A percentile compares a stretch with the other conserved stretches of the same genome.
These are phyloP conservation scores for Chanos chanos DNA, from an alignment of 2,797 vertebrate genomes.

Conservation along the genomic window DNA sequence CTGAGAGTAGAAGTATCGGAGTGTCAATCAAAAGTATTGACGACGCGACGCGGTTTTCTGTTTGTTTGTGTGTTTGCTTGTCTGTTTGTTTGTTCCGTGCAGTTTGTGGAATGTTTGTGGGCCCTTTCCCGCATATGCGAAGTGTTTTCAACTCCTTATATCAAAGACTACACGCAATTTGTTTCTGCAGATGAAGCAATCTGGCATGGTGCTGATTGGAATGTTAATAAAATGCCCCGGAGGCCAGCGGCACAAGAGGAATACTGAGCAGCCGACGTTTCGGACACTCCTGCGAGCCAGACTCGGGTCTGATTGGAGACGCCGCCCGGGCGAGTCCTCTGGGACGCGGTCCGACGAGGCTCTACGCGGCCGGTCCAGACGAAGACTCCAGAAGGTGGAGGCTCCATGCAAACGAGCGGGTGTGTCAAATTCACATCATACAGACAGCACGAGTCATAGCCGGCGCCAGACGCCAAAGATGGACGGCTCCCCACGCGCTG, in stretches of 20 bases:
- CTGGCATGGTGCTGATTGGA: conserved; percentile 54
- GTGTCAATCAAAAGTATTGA: no score
- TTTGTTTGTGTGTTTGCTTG: no score
- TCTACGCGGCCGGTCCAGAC: conserved; percentile 8
- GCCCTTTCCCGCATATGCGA: conserved; percentile 44
- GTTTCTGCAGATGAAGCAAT: conserved; percentile 60
- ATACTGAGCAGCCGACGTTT: conserved; percentile 46
- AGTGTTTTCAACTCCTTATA: conserved; percentile 55
- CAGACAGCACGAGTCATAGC: conserved; percentile 1
- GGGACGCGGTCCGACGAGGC: conserved; percentile 29
- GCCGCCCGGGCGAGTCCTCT: conserved; percentile 15
- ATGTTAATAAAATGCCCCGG: conserved; percentile 61
- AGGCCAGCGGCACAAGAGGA: conserved; percentile 49
- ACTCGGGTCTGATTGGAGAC: conserved; percentile 14
- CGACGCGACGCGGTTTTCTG: no score
- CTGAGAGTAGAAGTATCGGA: no score
- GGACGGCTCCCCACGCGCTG: conserved; percentile 2
- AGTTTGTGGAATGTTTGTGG: conserved; percentile 18
- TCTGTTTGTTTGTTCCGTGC: conserved; percentile 13
- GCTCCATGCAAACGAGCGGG: conserved; percentile 32
- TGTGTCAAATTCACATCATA: conserved; percentile 19
- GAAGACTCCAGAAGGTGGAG: conserved; percentile 19
- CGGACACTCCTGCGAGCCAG: conserved; percentile 16
- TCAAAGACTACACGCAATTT: conserved; percentile 70
- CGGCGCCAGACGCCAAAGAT: conserved; percentile 9